Evolutionary conservation across 2,113 vertebrate species (phyloP).

Genomic region (Setophaga petechia): DNA sequence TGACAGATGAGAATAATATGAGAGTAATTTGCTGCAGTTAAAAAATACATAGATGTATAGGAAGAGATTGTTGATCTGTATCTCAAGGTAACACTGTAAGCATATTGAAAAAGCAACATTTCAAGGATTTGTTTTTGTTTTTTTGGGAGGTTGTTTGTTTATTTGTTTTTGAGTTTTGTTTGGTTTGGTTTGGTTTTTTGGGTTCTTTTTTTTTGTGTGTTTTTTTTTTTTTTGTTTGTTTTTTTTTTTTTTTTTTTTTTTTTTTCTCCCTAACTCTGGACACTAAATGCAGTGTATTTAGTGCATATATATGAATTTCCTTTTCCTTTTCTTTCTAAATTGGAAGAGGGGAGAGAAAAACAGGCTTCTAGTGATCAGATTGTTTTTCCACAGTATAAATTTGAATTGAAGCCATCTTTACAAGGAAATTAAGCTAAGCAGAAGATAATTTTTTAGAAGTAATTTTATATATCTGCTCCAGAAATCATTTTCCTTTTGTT

Average conservation of each 20-base stretch:
- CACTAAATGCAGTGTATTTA: background rate
- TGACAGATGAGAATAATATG: background rate
- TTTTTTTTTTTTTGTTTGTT: too few species aligned
- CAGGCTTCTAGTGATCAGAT: background rate
- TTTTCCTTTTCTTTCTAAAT: background rate
- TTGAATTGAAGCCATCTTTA: background rate
- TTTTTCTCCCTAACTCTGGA: background rate
- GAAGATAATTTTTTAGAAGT: background rate
- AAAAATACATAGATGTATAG: background rate
- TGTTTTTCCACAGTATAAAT: background rate
- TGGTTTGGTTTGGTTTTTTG: too few species aligned
- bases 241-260: background rate
- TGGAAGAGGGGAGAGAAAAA: background rate
- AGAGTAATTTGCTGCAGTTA: background rate
- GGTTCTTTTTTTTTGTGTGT: too few species aligned
- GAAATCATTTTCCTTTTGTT: background rate
- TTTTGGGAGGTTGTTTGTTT: too few species aligned
- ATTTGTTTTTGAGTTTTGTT: too few species aligned
- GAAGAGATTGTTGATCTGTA: background rate
- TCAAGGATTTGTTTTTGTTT: background rate
- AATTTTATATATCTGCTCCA: background rate
- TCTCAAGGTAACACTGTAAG: background rate
- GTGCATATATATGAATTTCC: background rate
- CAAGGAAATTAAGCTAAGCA: background rate
- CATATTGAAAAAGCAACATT: background rate